These are phyloP conservation scores for Sterna hirundo DNA, from an alignment of 2,113 vertebrate genomes.

Conservation along the genomic window DNA sequence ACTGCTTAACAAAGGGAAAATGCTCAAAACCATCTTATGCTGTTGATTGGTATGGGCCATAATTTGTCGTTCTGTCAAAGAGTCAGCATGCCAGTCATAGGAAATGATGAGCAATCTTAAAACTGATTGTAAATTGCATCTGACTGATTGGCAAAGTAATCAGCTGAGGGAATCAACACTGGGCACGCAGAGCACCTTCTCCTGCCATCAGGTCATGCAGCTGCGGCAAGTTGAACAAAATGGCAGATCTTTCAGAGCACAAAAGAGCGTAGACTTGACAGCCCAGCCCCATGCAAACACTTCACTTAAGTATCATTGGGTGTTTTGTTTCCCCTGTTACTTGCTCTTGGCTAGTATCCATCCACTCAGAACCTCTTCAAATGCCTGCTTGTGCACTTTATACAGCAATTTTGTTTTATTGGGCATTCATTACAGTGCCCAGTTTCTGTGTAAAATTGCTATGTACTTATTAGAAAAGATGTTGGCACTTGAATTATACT, in stretches of 20 bases:
- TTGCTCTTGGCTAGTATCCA: background rate
- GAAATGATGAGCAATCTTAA: conserved; percentile 72
- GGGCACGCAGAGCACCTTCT: conserved; percentile 37
- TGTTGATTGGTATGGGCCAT: conserved; percentile 54
- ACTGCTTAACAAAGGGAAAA: background rate
- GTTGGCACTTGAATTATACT: background rate
- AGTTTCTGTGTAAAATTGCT: conserved; percentile 26
- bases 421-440: conserved; percentile 6
- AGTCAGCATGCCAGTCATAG: conserved; percentile 38
- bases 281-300: background rate
- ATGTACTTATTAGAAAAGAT: background rate
- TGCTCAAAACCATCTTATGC: background rate
- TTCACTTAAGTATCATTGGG: background rate
- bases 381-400: conserved; percentile 13
- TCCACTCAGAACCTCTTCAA: conserved; percentile 27
- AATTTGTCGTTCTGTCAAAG: conserved; percentile 62
- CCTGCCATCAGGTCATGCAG: conserved; percentile 30
- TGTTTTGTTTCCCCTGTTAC: conserved; percentile 1
- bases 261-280: background rate
- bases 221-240: conserved; percentile 58
- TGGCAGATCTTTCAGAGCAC: conserved; percentile 3
- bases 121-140: conserved; percentile 76
- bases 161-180: conserved; percentile 62
- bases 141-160: conserved; percentile 74
- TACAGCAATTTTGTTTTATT: conserved; percentile 37